A percentile compares a stretch with the other conserved stretches of the same genome.
Evolutionary conservation across 2,888 invertebrate species (phyloP).

Genomic region (Operophtera brumata): DNA sequence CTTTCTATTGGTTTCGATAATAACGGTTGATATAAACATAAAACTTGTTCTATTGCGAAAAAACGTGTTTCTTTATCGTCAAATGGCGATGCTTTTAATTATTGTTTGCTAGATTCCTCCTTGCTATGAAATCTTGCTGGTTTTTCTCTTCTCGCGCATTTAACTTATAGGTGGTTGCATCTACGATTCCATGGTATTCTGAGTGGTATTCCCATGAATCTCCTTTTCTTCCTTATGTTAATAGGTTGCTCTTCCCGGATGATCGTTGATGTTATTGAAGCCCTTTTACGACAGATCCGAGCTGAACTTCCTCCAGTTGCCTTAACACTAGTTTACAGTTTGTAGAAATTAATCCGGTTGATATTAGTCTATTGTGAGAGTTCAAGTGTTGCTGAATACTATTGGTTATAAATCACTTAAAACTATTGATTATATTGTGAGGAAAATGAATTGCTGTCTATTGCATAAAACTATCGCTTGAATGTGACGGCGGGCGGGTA

Average conservation of each 20-base stretch:
- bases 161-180: conserved; percentile 68
- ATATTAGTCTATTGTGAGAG: conserved; percentile 58
- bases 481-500: conserved; percentile 76
- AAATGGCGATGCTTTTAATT: conserved; percentile 77
- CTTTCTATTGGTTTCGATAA: conserved; percentile 80
- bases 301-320: conserved; percentile 74
- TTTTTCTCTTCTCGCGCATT: conserved; percentile 73
- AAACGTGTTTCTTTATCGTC: conserved; percentile 81
- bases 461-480: conserved; percentile 77
- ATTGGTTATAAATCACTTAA: conserved; percentile 74
- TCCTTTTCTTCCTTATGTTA: conserved; percentile 54
- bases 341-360: conserved; percentile 71
- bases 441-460: conserved; percentile 71
- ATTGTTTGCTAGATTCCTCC: conserved; percentile 67
- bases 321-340: conserved; percentile 76
- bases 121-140: conserved; percentile 73
- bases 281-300: conserved; percentile 73
- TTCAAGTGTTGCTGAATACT: conserved; percentile 80
- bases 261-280: conserved; percentile 68
- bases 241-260: conserved; percentile 71
- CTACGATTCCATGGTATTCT: conserved; percentile 63
- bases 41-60: conserved; percentile 83
- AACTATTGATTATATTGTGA: conserved; percentile 72
- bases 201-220: conserved; percentile 59
- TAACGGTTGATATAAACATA: conserved; percentile 81